Base-by-base conservation (phyloP, 2,888 invertebrate genomes). In the Capitulum mitella region DNA sequence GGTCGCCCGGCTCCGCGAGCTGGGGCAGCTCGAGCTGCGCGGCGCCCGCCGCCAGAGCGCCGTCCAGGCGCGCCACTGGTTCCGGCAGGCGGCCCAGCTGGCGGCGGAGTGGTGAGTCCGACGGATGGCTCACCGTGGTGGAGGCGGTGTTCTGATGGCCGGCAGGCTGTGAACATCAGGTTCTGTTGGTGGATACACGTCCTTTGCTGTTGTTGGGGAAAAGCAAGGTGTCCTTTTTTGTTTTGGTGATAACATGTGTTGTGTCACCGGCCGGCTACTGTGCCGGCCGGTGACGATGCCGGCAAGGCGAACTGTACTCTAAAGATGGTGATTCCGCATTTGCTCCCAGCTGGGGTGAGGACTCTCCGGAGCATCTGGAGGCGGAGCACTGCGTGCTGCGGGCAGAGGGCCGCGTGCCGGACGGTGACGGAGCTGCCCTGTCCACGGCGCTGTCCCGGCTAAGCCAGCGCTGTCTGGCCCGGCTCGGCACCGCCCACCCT, bases 11-110 rank as follows among this genome's bases (percentile, higher is more conserved):
- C 58, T 58, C 22, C 58, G 58, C 29, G 58, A 58, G 58, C 58
- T 58, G 58, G 58, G 58, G 29, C n/a, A n/a, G 58, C 58, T 58
- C 29, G 58, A 58, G 58, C 29, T 29, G 58, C 58, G 58, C n/a
- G 58, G 29, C n/a, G 58, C n/a, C n/a, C 58, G 58, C 29, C 58
- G 58, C 5, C 58, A 29, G n/a, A n/a, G 14, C 58, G 58, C 29
- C 58, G 58, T 22, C 29, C 58, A 29, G 58, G 58, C 58, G 0
- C 29, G n/a, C 10, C 58, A 14, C n/a, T 58, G 58, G 58, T 22
- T 58, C 29, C 58, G 22, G 58, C 58, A 58, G 58, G 58, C 58
- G 29, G 8, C 29, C 8, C 29, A 29, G n/a, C n/a, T 29, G n/a
- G 6, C 58, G 22, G n/a, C n/a, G n/a, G 29, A 58, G 58, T 58